Conservation (phyloP, 2,113 vertebrate species). For the Coptodon rendalli region DNA sequence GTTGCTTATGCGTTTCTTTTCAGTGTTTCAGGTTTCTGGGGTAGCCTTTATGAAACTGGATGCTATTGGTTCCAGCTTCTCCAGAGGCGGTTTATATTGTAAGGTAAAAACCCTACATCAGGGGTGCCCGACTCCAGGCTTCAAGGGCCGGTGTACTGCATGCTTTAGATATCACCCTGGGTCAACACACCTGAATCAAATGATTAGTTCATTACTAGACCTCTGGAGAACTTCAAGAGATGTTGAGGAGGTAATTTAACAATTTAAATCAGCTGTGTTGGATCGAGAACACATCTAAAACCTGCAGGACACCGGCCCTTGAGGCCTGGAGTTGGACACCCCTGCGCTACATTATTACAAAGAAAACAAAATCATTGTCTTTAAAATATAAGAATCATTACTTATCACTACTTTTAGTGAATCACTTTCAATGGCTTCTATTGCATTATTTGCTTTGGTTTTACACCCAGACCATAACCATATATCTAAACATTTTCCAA, state of each 20-base stretch:
- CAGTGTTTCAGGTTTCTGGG: not conserved
- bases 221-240: not conserved
- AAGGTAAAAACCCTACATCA: not conserved
- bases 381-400: not conserved
- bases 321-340: not conserved
- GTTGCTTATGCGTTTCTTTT: not conserved
- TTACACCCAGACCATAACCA: not conserved
- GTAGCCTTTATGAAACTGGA: not conserved
- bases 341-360: not conserved
- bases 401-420: not conserved
- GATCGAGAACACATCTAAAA: not conserved
- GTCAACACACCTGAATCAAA: not conserved
- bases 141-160: not conserved
- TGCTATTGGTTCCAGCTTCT: not conserved
- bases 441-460: not conserved
- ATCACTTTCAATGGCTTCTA: not conserved
- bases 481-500: not conserved
- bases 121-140: not conserved
- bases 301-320: accelerated
- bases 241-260: not conserved
- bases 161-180: not conserved
- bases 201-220: not conserved
- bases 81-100: not conserved
- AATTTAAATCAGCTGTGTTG: not conserved
- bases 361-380: not conserved